Evolutionary conservation across 2,113 vertebrate species (phyloP).

Genomic region (Sisor rabdophorus): DNA sequence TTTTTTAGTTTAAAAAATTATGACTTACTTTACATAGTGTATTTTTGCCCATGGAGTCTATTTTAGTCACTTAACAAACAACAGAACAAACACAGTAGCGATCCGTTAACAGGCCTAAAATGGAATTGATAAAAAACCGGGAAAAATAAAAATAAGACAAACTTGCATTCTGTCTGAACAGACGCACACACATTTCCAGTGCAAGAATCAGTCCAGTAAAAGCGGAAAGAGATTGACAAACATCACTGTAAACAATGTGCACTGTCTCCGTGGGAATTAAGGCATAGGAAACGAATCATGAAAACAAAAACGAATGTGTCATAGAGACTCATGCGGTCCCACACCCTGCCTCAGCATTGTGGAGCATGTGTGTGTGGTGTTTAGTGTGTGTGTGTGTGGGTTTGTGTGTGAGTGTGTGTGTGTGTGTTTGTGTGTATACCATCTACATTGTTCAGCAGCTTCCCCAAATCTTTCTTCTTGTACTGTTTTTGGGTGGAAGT

Average conservation of each 20-base stretch:
- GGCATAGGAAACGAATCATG: slow-evolving; percentile 64
- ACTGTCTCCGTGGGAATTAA: slow-evolving; percentile 37
- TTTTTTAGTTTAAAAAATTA: neutral
- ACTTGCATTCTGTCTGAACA: slow-evolving; percentile 20
- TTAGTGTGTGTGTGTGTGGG: slow-evolving; percentile 22
- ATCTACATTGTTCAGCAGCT: slow-evolving; percentile 68
- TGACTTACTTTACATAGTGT: neutral
- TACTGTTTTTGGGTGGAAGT: slow-evolving; percentile 57
- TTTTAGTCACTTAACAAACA: slow-evolving; percentile 31
- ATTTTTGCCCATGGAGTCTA: neutral
- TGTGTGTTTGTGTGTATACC: slow-evolving; percentile 41
- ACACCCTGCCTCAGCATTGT: slow-evolving; percentile 55
- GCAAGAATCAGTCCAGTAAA: slow-evolving; percentile 33
- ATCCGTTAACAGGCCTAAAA: slow-evolving; percentile 44
- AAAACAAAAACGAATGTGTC: slow-evolving; percentile 56
- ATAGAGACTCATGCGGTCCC: slow-evolving; percentile 51
- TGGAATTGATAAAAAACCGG: slow-evolving; percentile 29
- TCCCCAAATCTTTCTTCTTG: slow-evolving; percentile 60
- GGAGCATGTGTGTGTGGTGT: neutral
- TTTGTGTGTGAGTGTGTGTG: slow-evolving; percentile 17
- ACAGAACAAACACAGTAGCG: slow-evolving; percentile 25
- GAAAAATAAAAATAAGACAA: slow-evolving; percentile 18
- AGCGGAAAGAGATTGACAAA: slow-evolving; percentile 53
- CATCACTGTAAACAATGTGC: slow-evolving; percentile 58
- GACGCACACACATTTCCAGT: neutral